Evolutionary conservation across 2,888 invertebrate genomes (phyloP).

Genomic region (Agonopterix subpropinquella): DNA sequence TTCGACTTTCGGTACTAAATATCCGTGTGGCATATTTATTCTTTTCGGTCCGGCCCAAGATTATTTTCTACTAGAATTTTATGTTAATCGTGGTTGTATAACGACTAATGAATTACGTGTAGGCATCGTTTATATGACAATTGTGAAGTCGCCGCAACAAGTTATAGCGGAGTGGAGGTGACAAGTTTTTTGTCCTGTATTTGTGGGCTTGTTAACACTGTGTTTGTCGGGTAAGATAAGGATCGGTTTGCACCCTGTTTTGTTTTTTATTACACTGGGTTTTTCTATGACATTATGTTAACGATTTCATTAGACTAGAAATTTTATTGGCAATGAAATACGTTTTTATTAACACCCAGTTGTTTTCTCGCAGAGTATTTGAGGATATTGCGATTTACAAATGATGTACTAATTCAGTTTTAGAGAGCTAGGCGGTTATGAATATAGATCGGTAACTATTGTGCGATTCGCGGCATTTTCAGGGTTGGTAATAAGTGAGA

Average conservation of each 20-base stretch:
- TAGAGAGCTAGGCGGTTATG: no score
- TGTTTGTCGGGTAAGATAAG: conserved; percentile 5
- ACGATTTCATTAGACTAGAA: not conserved
- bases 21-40: conserved; percentile 69
- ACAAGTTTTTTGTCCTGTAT: conserved; percentile 8
- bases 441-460: no score
- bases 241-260: conserved; percentile 3
- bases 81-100: conserved; percentile 59
- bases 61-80: conserved; percentile 71
- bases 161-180: conserved; percentile 3
- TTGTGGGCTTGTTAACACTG: conserved; percentile 2
- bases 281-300: conserved; percentile 5
- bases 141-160: conserved; percentile 21
- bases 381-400: no score
- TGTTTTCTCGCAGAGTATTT: no score
- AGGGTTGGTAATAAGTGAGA: no score
- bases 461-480: no score
- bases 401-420: no score
- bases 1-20: conserved; percentile 56
- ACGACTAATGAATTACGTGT: conserved; percentile 64
- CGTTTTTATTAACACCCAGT: no score
- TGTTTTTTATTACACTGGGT: conserved; percentile 3
- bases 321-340: not conserved
- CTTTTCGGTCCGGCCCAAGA: conserved; percentile 38
- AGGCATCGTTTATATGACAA: conserved; percentile 39